Base-by-base conservation (phyloP, 2,113 vertebrate species). In the Pelecanoides urinatrix region DNA sequence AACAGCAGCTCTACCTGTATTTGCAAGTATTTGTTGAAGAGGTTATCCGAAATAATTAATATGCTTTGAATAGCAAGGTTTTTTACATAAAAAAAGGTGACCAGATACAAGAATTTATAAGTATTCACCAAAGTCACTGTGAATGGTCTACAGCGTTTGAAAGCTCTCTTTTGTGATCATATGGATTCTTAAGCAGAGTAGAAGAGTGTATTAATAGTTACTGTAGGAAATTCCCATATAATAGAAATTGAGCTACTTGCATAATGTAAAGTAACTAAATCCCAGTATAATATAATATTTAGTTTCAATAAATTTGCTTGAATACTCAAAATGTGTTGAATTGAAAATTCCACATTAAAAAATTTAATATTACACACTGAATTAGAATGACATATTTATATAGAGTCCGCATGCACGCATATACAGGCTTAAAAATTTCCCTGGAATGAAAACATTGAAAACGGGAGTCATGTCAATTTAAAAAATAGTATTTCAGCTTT, bases 381-480 rank as follows among this genome's bases (percentile, higher is more conserved):
- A 71, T 73, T 68, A 42, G n/a, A 68, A 63, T 75, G 5, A 86
- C 78, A 49, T 78, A 73, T 30, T 90, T 52, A 30, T 53, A 16
- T 11, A 7, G 36, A n/a, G 2, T 49, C 16, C 32, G 10, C 32
- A 8, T 0, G 7, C 10, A 21, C 0, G 0, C 0, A 1, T 13
- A 42, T 2, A 1, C 13, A 76, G 32, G 12, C 45, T 80, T 83
- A 45, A 86, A 78, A 86, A 27, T 42, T 42, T 42, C 40, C 16
- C 19, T 62, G 26, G 11, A 91, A 76, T 38, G 10, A 65, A 94
- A 68, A 12, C 7, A 34, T 1, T 67, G 52, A 68, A 75, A 94
- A 67, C 7, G 52, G 14, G 14, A 62, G 17, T 68, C 13, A 29
- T 4, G 10, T 5, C 5, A 61, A 70, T 62, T 88, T 19, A 22